Evolutionary conservation across 2,797 vertebrate genomes (phyloP), one percentile per base, ranked within the genome.

Genomic region (Acipenser oxyrinchus): DNA sequence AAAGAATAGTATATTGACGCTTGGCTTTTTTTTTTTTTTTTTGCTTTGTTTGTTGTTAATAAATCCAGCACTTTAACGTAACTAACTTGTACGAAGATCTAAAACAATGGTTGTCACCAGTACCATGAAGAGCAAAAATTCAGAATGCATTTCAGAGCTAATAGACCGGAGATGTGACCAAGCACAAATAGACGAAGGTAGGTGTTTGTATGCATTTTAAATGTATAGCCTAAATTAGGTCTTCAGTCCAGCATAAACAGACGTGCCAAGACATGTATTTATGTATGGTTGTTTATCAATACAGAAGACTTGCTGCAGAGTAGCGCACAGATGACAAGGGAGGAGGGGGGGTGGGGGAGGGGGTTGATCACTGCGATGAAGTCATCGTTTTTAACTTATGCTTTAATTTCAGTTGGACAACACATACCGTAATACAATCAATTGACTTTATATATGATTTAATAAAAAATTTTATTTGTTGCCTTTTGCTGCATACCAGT

Each of bases 141-240:
- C 77, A 48, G 84, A 84, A 8, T 80, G 79, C 0, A 23, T 85
- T 63, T 86, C 75, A 0, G 86, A 86, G 7, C 48, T 79, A 70
- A 64, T 79, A n/a, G 83, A 81, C 49, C 68, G 77, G 23, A 79
- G 82, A 70, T 86, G 73, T 60, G 81, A 86, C 50, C 82, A 78
- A 13, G 70, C 68, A n/a, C 85, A 73, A 72, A 81, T 87, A 55
- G 88, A 88, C 11, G 88, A 87, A 78, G 88, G 92, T 91, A 65
- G 66, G 73, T 64, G 37, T 37, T 37, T 37, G 37, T 37, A 37
- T 37, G 37, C 37, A 37, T 37, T 37, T 37, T 37, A 37, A 37
- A 37, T 23, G 3, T 37, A 37, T 37, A 37, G 37, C 5, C 37
- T 37, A 4, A 4, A 37, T 37, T 37, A 5, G 37, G 37, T 37